phyloP scores from a whole-genome alignment of 2,888 invertebrate genomes.

The Andrena flavipes region DNA sequence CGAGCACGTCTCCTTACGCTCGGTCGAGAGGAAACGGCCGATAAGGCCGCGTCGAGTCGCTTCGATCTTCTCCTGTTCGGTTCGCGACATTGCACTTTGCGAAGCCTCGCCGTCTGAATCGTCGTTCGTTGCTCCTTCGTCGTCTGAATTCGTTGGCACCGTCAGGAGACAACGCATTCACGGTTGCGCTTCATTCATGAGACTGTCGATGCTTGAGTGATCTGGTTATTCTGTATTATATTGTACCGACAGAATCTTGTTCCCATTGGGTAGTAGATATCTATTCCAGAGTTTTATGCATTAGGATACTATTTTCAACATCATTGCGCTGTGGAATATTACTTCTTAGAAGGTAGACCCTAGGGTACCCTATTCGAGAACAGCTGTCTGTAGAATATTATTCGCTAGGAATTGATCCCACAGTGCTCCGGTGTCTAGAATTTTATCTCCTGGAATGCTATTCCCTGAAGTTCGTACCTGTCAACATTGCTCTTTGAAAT shows the following conservation, averaged over 20 bases:
- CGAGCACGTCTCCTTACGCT: conserved; percentile 37
- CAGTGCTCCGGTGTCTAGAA: conserved; percentile 3
- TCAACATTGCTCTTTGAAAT: background rate
- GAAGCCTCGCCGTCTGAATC: background rate
- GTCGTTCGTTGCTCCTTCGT: conserved; percentile 16
- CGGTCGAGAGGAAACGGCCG: conserved; percentile 44
- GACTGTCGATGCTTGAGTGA: background rate
- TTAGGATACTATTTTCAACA: conserved; percentile 13
- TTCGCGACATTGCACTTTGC: background rate
- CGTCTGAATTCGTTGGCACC: background rate
- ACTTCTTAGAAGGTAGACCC: conserved; percentile 27
- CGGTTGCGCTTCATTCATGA: background rate
- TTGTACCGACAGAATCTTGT: background rate
- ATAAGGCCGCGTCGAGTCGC: conserved; percentile 29
- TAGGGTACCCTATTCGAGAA: background rate
- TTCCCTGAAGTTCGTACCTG: background rate
- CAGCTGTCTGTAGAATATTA: background rate
- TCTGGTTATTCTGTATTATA: background rate
- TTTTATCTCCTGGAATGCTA: conserved; percentile 6
- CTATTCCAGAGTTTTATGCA: conserved; percentile 14
- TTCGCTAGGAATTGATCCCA: background rate
- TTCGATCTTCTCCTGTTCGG: conserved; percentile 17
- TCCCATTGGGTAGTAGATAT: too few species aligned
- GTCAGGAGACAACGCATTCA: background rate
- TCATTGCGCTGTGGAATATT: conserved; percentile 25